phyloP scores from a whole-genome alignment of 2,113 vertebrate genomes.

The Ictalurus furcatus region DNA sequence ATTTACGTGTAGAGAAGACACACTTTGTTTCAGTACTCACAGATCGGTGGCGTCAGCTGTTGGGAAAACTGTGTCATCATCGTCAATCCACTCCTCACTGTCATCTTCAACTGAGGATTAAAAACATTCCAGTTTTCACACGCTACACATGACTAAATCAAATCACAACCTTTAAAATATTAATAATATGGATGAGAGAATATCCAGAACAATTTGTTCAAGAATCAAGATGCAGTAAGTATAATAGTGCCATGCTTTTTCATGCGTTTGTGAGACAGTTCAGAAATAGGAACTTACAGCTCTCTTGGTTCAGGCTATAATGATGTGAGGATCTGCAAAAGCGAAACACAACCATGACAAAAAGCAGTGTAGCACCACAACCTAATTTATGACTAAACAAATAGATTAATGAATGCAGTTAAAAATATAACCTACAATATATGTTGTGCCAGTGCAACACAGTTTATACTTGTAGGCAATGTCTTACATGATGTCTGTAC shows the following conservation, averaged over 20 bases:
- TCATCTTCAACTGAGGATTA: slow-evolving; percentile 76
- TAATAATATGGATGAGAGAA: neutral
- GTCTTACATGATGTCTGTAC: slow-evolving; percentile 54
- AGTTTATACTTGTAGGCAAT: neutral
- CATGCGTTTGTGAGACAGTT: neutral
- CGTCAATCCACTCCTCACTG: slow-evolving; percentile 83
- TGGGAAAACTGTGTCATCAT: slow-evolving; percentile 57
- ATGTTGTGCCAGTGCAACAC: neutral
- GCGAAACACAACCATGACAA: neutral
- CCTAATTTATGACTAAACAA: neutral
- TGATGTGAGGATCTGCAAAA: slow-evolving; percentile 61
- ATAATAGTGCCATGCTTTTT: neutral
- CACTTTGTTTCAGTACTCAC: slow-evolving; percentile 54
- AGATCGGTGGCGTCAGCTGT: slow-evolving; percentile 16
- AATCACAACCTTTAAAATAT: neutral
- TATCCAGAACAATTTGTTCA: neutral
- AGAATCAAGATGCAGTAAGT: neutral
- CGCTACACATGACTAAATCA: neutral
- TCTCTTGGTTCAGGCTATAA: slow-evolving; percentile 55
- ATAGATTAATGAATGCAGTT: neutral
- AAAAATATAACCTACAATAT: neutral
- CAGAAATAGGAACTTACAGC: slow-evolving; percentile 67
- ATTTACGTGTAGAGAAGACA: neutral
- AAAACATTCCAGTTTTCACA: slow-evolving; percentile 7
- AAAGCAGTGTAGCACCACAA: neutral